A percentile compares a stretch with the other conserved stretches of the same genome.
These are phyloP conservation scores for Willowsia nigromaculata DNA, from an alignment of 2,888 invertebrate species.

Conservation along the genomic window DNA sequence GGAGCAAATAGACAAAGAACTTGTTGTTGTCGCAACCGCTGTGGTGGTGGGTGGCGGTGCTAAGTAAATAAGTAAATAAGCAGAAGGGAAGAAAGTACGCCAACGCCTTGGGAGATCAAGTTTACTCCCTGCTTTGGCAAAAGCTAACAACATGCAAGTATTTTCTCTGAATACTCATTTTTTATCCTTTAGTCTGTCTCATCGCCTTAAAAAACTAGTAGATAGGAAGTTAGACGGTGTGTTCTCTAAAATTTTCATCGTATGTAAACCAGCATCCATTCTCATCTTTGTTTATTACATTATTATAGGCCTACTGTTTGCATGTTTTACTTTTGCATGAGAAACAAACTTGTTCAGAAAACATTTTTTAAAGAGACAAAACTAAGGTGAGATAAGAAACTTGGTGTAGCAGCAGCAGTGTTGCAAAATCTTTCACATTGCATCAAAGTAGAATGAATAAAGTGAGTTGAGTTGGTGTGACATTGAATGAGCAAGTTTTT, in stretches of 20 bases:
- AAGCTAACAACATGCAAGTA: constrained; percentile 21
- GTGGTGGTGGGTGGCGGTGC: not conserved
- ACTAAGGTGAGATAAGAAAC: not conserved
- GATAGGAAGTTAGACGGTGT: not conserved
- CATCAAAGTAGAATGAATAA: not conserved
- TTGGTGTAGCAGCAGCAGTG: not conserved
- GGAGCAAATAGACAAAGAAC: constrained; percentile 6
- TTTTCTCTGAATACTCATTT: not conserved
- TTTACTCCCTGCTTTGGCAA: constrained; percentile 7
- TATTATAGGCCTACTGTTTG: not conserved
- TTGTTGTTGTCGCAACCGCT: not conserved
- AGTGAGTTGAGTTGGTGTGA: constrained; percentile 49
- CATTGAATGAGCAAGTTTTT: constrained; percentile 36
- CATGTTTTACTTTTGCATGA: not conserved
- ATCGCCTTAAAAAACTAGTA: not conserved
- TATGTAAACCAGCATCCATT: not conserved
- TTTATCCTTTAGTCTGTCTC: not conserved
- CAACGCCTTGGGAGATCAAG: constrained; percentile 64
- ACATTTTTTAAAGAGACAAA: not conserved
- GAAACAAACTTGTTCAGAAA: not conserved
- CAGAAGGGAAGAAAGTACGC: constrained; percentile 33
- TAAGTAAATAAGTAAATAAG: constrained; percentile 53
- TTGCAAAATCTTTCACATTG: not conserved
- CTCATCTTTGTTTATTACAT: not conserved
- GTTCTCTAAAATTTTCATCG: not conserved